These are phyloP conservation scores for Isurus oxyrinchus DNA, from an alignment of 2,113 vertebrate species.

Conservation along the genomic window DNA sequence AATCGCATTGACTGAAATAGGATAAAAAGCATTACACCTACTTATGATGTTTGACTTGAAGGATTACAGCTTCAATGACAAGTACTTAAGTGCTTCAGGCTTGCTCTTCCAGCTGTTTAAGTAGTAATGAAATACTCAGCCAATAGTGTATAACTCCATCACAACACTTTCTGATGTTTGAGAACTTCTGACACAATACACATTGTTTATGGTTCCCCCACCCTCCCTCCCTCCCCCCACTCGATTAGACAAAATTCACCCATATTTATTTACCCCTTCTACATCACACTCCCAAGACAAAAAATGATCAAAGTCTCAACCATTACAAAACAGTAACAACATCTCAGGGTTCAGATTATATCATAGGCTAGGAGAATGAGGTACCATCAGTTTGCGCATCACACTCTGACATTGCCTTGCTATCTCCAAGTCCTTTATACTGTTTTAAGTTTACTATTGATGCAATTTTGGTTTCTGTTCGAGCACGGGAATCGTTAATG, in stretches of 20 bases:
- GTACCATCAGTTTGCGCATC: background rate
- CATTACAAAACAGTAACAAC: background rate
- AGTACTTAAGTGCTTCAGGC: constrained; percentile 2
- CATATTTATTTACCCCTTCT: background rate
- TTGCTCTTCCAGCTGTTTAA: constrained; percentile 30
- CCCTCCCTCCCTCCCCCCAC: too few relatives aligned
- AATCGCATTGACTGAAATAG: background rate
- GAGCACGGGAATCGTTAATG: background rate
- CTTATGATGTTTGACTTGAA: constrained; percentile 30
- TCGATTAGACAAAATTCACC: background rate
- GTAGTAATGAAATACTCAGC: background rate
- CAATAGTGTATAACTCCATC: background rate
- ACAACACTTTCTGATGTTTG: background rate
- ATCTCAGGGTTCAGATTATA: background rate
- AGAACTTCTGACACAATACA: background rate
- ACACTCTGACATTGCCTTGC: background rate
- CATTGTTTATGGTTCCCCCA: background rate
- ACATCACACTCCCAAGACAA: background rate
- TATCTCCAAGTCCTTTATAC: background rate
- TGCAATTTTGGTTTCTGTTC: background rate
- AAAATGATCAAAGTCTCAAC: background rate
- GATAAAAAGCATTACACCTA: constrained; percentile 32
- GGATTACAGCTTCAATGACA: constrained; percentile 23
- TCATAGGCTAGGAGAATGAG: background rate
- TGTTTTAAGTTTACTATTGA: background rate